Evolutionary conservation across 92 coral and sea anemone species (phyloP), one percentile per base, ranked within the genome.

Genomic region (Zoanthus gigantus): DNA sequence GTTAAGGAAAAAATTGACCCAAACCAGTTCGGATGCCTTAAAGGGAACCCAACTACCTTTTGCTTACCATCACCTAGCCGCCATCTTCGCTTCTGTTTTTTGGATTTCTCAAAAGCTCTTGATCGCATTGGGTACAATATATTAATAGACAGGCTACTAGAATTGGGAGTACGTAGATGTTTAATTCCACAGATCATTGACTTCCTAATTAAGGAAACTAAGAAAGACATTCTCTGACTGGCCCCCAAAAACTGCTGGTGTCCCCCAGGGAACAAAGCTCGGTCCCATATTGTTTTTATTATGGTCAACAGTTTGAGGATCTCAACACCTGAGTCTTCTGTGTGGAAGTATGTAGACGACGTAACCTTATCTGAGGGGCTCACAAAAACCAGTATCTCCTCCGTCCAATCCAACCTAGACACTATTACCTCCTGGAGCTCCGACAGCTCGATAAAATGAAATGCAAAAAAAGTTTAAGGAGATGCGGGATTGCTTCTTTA

Each of bases 401-500:
- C 32, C 9, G 67, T 76, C 56, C 85, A 87, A 34, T 3, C 91
- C 66, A 81, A 45, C 44, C 89, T 87, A 5, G 53, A 63, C 54
- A 42, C 68, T 58, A 66, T 76, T 14, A 74, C 10, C 44, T 48
- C 91, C 8, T 87, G 88, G 88, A 60, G 79, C 31, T 60, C 88
- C 47, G 74, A 11, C 58, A 90, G 74, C 72, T 82, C 78, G 77
- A 90, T 87, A 91, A 77, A 72, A 54, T 73, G 87, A 8, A 92
- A 92, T 46, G 87, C 92, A 6, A 87, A 87, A 74, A 92, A 86
- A 23, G 65, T 86, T 89, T 53, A 87, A 90, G 29, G 93, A 81
- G 82, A 46, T 86, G 58, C 11, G 72, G 53, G 68, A 88, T 0
- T 90, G 90, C 60, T 93, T 88, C 72, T 56, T 93, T 10, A 78